Conservation (phyloP, 2,113 vertebrate species). For the Phylloscopus trochiloides region DNA sequence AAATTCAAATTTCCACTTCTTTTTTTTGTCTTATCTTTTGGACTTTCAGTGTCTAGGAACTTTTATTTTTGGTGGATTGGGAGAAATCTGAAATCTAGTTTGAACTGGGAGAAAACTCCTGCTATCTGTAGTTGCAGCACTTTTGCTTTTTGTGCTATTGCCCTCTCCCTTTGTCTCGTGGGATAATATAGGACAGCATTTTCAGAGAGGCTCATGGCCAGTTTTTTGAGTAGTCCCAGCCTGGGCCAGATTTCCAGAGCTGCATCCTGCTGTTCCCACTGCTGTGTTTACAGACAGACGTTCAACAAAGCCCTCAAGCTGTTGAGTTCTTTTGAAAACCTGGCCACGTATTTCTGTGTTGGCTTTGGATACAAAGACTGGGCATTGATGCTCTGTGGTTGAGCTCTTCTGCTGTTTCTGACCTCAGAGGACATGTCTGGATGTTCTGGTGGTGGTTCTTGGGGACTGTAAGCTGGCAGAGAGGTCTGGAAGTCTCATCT, state of each 20-base stretch:
- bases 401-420: neutral
- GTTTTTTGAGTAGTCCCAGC: neutral
- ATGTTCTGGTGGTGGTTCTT: neutral
- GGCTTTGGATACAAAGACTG: neutral
- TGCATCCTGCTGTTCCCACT: neutral
- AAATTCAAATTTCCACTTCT: constrained; percentile 22
- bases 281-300: neutral
- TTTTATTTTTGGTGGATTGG: neutral
- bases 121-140: neutral
- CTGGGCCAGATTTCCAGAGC: neutral
- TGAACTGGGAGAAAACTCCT: neutral
- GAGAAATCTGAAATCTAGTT: neutral
- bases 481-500: neutral
- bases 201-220: neutral
- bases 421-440: neutral
- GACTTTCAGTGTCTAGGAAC: neutral
- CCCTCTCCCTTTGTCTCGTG: neutral
- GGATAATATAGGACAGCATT: neutral
- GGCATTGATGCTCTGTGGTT: neutral
- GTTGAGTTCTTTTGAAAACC: neutral
- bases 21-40: neutral
- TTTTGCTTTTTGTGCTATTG: neutral
- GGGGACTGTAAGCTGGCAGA: neutral
- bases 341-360: neutral
- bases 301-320: constrained; percentile 12